Evolutionary conservation across 2,797 vertebrate species (phyloP).

Genomic region (Heliangelus exortis): DNA sequence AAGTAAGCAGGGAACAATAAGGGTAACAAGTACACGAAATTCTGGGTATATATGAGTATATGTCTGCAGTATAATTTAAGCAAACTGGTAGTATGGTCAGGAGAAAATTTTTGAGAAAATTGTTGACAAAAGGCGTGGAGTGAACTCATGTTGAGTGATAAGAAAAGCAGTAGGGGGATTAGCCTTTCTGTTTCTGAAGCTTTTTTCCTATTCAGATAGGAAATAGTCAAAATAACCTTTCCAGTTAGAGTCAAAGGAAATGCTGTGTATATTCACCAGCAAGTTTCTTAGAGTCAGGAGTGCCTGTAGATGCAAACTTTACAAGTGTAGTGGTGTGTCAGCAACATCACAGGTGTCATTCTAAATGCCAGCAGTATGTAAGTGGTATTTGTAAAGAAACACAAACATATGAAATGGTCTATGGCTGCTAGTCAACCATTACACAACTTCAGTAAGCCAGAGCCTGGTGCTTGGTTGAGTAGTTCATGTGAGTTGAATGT

Average conservation of each 20-base stretch:
- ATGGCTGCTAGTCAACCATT: slow-evolving; percentile 12
- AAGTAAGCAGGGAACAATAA: slow-evolving; percentile 22
- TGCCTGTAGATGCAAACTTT: slow-evolving; percentile 8
- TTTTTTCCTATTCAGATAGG: neutral
- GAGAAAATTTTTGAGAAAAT: neutral
- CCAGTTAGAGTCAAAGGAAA: neutral
- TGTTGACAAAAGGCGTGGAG: neutral
- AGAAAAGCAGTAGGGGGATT: neutral
- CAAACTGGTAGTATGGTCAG: neutral
- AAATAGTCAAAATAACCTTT: slow-evolving; percentile 13
- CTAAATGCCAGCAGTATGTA: slow-evolving; percentile 47
- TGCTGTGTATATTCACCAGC: neutral
- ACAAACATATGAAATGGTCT: slow-evolving; percentile 31
- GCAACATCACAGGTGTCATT: slow-evolving; percentile 67
- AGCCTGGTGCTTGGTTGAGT: slow-evolving; percentile 32
- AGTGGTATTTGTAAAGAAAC: slow-evolving; percentile 62
- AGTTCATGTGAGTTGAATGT: slow-evolving; percentile 15
- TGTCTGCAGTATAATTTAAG: neutral
- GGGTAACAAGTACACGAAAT: neutral
- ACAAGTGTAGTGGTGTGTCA: slow-evolving; percentile 50
- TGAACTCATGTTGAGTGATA: neutral
- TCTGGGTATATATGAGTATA: neutral
- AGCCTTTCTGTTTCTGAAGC: neutral
- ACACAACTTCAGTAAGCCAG: slow-evolving; percentile 34
- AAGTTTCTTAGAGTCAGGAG: neutral